Percentiles rank a stretch among this genome's conserved stretches.
Evolutionary conservation across 2,113 vertebrate genomes (phyloP).

Genomic region (Capra hircus): DNA sequence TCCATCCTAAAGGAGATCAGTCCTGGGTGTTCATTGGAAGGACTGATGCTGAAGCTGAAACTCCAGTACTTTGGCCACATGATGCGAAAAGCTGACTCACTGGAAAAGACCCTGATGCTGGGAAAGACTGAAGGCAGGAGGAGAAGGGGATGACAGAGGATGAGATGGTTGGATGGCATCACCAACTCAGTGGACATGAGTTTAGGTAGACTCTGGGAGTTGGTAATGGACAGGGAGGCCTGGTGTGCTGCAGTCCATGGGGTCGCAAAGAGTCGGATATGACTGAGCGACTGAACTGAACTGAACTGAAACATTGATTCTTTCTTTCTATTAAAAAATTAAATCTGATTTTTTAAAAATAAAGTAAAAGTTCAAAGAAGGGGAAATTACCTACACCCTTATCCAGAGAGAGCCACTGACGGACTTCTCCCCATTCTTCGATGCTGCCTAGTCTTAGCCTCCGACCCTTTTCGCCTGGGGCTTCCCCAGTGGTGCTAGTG

Average conservation of each 20-base stretch:
- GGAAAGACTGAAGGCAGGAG: neutral
- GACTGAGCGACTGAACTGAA: neutral
- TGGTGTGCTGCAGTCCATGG: neutral
- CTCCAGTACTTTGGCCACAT: neutral
- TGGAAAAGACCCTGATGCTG: neutral
- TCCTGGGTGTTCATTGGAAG: neutral
- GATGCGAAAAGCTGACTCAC: too few species aligned
- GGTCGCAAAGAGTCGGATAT: neutral
- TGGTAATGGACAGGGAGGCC: neutral
- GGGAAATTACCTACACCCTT: neutral
- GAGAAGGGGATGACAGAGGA: neutral
- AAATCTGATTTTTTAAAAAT: neutral
- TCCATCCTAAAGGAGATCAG: neutral
- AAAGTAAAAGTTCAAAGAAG: neutral
- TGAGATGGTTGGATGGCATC: neutral
- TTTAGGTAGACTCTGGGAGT: neutral
- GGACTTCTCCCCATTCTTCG: neutral
- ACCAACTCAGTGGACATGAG: neutral
- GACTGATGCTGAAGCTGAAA: neutral
- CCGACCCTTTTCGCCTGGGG: fast-evolving
- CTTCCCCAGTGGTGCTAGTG: neutral
- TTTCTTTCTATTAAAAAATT: neutral
- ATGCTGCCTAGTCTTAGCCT: neutral
- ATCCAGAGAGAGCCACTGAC: too few species aligned
- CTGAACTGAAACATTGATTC: neutral